Conservation (phyloP, 2,888 invertebrate species). For the Camponotus fellah region DNA sequence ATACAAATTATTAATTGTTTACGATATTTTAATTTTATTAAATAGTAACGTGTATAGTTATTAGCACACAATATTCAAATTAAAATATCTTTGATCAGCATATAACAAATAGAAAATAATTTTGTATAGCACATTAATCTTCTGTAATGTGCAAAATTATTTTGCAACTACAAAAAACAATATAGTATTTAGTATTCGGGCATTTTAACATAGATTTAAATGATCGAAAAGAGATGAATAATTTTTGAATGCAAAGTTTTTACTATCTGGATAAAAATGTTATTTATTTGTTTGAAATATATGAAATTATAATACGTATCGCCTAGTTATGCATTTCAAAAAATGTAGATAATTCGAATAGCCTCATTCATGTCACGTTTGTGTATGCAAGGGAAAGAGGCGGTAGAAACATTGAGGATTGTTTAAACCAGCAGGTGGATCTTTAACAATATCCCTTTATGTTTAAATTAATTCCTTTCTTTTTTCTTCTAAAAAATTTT, state of each 20-base stretch:
- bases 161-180: background rate
- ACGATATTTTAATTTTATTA: background rate
- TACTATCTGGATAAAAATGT: slow-evolving; percentile 9
- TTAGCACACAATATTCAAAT: background rate
- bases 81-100: background rate
- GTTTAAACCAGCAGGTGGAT: slow-evolving; percentile 82
- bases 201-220: background rate
- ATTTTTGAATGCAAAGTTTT: slow-evolving; percentile 2
- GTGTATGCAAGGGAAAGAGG: slow-evolving; percentile 72
- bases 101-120: background rate
- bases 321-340: slow-evolving; percentile 24
- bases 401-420: slow-evolving; percentile 79
- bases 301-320: background rate
- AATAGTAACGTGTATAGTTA: background rate
- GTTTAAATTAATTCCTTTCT: slow-evolving; percentile 80
- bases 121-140: background rate
- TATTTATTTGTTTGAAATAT: background rate
- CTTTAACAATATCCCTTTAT: slow-evolving; percentile 80
- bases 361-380: slow-evolving; percentile 50
- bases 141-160: background rate
- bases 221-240: background rate
- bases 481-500: slow-evolving; percentile 72
- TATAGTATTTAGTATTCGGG: background rate
- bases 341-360: slow-evolving; percentile 36
- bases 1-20: background rate